phyloP scores from a whole-genome alignment of 1,140 invertebrate species.

The Tetragonula clypearis region DNA sequence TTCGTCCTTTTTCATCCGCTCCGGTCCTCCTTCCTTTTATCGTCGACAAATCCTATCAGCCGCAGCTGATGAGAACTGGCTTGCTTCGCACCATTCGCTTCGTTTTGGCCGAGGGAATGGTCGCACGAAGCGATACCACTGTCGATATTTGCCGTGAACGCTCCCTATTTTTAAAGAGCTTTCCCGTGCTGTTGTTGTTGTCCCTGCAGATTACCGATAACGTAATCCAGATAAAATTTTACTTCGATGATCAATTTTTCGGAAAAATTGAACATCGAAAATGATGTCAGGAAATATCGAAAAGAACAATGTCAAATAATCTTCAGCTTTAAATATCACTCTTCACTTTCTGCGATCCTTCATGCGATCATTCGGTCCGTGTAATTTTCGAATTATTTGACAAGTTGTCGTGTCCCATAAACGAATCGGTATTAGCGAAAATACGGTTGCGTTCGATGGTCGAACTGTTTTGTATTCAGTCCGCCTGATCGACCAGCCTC shows the following conservation, averaged over 20 bases:
- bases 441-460: neutral
- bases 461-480: conserved; percentile 31
- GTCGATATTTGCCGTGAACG: conserved; percentile 6
- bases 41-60: conserved; percentile 61
- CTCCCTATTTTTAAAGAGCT: neutral
- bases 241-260: neutral
- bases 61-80: conserved; percentile 61
- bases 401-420: neutral
- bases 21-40: conserved; percentile 10
- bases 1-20: neutral
- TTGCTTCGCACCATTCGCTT: conserved; percentile 27
- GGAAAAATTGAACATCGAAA: neutral
- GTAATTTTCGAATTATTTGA: neutral
- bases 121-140: neutral
- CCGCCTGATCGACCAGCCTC: neutral
- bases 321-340: neutral
- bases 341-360: neutral
- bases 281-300: neutral
- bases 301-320: too few relatives aligned
- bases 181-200: neutral
- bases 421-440: neutral
- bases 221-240: neutral
- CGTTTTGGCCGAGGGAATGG: neutral
- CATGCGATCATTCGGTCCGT: too few relatives aligned
- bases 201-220: neutral